These are phyloP conservation scores for Uropetala carovei DNA, from an alignment of 2,888 invertebrate genomes.

Conservation along the genomic window DNA sequence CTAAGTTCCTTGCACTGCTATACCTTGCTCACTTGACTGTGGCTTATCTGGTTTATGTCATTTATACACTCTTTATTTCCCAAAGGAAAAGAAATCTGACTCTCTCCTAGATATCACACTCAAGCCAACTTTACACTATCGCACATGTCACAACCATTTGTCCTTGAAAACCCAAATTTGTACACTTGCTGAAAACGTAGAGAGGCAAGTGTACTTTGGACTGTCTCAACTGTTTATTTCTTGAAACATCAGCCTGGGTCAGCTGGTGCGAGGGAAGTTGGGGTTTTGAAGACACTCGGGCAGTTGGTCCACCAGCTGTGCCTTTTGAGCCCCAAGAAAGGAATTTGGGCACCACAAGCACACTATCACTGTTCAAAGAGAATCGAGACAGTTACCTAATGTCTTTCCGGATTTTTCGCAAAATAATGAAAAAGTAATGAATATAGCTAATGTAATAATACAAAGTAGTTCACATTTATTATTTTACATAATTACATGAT, in stretches of 20 bases:
- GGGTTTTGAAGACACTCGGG: constrained; percentile 57
- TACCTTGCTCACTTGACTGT: constrained; percentile 53
- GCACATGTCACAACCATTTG: constrained; percentile 61
- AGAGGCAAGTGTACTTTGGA: constrained; percentile 11
- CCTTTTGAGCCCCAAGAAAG: constrained; percentile 50
- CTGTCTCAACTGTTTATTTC: constrained; percentile 57
- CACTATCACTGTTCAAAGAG: constrained; percentile 60
- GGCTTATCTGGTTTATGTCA: constrained; percentile 59
- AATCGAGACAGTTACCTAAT: constrained; percentile 34
- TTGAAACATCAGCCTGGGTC: constrained; percentile 49
- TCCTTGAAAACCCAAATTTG: constrained; percentile 40
- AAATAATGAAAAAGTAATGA: constrained; percentile 25
- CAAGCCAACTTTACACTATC: constrained; percentile 56
- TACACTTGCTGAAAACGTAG: constrained; percentile 23
- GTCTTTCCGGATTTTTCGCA: not conserved
- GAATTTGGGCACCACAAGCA: constrained; percentile 56
- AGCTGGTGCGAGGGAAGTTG: constrained; percentile 40
- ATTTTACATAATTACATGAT: constrained; percentile 10
- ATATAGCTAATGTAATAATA: not conserved
- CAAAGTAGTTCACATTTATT: not conserved
- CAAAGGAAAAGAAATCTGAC: constrained; percentile 15
- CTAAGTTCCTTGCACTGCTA: constrained; percentile 56
- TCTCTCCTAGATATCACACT: constrained; percentile 53
- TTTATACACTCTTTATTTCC: constrained; percentile 57
- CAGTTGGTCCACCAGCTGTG: constrained; percentile 61